Evolutionary conservation across 2,888 invertebrate genomes (phyloP), one percentile per base, ranked within the genome.

Genomic region (Penaeus monodon): DNA sequence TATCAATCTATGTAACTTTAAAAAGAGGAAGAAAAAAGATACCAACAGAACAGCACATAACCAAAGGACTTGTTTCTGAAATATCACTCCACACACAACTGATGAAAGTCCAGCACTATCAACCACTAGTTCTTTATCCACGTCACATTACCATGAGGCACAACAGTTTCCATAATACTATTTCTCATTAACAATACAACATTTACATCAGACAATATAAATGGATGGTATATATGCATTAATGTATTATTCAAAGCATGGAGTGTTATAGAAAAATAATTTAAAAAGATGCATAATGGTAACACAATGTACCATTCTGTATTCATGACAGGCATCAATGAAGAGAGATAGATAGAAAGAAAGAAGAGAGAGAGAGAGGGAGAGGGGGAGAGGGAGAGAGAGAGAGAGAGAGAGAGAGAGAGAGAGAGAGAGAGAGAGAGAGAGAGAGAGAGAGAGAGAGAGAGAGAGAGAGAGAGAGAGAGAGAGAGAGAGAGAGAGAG

Each of bases 121-220:
- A 29, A 74, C n/a, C 74, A 0, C 38, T 14, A 74, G 38, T 29
- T 33, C 33, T 33, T 24, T 74, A 74, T 74, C 74, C 29, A 74
- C 12, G 29, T 74, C 29, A 29, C 44, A 74, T 74, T 74, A 44
- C 38, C 74, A 44, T 44, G 33, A 74, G 74, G 74, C 74, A 33
- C 38, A 33, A 24, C 44, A 74, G 74, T 33, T 74, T 33, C 17
- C 44, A 74, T 74, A 74, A 74, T 33, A 74, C 38, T 74, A 44
- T 20, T 74, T 29, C 20, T 20, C 20, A 44, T 74, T 74, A 44
- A 44, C 38, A 74, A 74, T 44, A 74, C n/a, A 74, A 33, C 29
- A 74, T 44, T 33, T 44, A 44, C 44, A 44, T 44, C 44, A 44
- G 44, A 44, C 22, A 22, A 38, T 74, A 74, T 44, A 38, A 74